Evolutionary conservation across 2,113 vertebrate species (phyloP), one percentile per base, ranked within the genome.

Genomic region (Siniperca knerii): DNA sequence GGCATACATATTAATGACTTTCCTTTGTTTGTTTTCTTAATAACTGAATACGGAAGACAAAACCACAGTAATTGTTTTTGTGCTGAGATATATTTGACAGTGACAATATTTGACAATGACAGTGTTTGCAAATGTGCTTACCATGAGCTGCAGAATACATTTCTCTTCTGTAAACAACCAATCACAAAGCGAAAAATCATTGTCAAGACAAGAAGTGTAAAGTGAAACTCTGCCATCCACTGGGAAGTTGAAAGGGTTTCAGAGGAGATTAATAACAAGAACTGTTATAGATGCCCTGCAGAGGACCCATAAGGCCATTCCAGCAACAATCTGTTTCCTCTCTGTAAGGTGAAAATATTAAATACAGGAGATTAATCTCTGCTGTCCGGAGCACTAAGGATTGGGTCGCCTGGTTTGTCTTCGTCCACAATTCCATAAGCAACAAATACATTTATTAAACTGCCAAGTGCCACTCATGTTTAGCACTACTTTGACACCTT

Each of bases 341-440:
- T 16, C 81, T 94, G 92, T 93, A 92, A 91, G 76, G 76, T 81
- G 61, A 60, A 92, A 94, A 92, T 90, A 85, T 92, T 87, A 90
- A 91, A 94, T 82, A 67, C 81, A 89, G 73, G 50, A 86, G 75
- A 95, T 95, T 90, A 90, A 95, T 93, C 92, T 92, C 77, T 75
- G 46, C 79, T 88, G 89, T 92, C 84, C 84, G 69, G 12, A 82
- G 66, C 46, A 79, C 83, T 64, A 40, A 76, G 64, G 77, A 87
- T 90, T 72, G 55, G 72, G 61, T 78, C 3, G 1, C 46, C 67
- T 75, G 72, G 44, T 85, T 75, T 83, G 54, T 61, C 52, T 83
- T 78, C 20, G 2, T 52, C 0, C 79, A 81, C 58, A 54, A 12
- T 62, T 13, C 60, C 25, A 23, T 29, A 65, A 64, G 55, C 50